Evolutionary conservation across 2,797 vertebrate species (phyloP), one percentile per base, ranked within the genome.

Genomic region (Mormyrops attenuatus): DNA sequence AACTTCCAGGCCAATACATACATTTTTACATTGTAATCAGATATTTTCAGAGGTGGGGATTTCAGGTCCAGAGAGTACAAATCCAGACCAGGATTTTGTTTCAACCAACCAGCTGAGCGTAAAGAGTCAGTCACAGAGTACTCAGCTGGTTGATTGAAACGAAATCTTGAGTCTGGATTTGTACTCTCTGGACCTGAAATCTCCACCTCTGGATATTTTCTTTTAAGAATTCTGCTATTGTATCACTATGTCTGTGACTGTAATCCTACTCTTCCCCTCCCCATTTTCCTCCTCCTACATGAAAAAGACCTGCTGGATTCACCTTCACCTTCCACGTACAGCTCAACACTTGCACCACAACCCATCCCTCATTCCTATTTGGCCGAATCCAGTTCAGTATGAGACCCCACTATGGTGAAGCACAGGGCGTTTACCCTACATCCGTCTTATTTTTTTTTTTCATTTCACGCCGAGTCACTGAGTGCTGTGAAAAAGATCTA

Each of bases 401-500:
- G 30, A 80, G 34, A 44, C 15, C 15, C 73, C 73, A 41, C 38
- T 13, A 44, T 80, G 26, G 15, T 20, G 73, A 44, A 80, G 30
- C 66, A 80, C 15, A 44, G 73, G 17, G 38, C 38, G 26, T 80
- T 80, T 80, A 80, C 73, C 73, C 38, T 41, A 38, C 15, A 80
- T 41, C 34, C 38, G 0, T 44, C 73, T 80, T 17, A 8, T 44
- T 80, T 44, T 44, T 26, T 11, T 20, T 80, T 1, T 3, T 34
- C 38, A 69, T 80, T 80, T 80, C 73, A 44, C 38, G 38, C 73
- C 44, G 73, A 80, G 73, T 80, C 73, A 80, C 38, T 41, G 73
- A 80, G 73, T 44, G 73, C 73, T 26, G 26, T 80, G 73, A 80
- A 80, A 80, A 80, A 80, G 73, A 80, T 80, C 73, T 80, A 80